These are phyloP conservation scores for Brachionus paranguensis DNA, from an alignment of 1,140 invertebrate genomes.

Conservation along the genomic window DNA sequence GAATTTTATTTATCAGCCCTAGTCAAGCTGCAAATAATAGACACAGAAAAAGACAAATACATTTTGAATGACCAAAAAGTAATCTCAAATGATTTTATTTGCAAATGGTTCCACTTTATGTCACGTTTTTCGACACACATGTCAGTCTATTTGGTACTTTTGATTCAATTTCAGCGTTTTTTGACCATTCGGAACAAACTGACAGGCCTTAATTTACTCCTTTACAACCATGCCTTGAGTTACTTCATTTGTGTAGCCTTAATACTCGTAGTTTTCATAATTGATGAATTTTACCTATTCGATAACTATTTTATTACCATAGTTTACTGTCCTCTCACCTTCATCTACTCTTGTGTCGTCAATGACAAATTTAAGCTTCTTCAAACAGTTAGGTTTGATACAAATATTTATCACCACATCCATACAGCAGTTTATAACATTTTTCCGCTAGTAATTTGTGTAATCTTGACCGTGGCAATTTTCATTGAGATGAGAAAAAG, in stretches of 20 bases:
- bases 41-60: not conserved
- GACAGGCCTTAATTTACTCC: not conserved
- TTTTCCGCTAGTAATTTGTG: not conserved
- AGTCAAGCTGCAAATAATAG: not conserved
- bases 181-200: not conserved
- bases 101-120: constrained; percentile 16
- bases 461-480: not conserved
- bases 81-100: not conserved
- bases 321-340: constrained; percentile 3
- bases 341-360: not conserved
- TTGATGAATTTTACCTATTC: constrained; percentile 22
- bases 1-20: constrained; percentile 15
- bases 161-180: constrained; percentile 12
- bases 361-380: not conserved
- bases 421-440: not conserved
- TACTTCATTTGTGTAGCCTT: constrained; percentile 8
- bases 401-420: not conserved
- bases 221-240: constrained; percentile 19
- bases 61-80: not conserved
- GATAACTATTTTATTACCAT: constrained; percentile 18
- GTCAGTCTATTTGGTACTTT: not conserved
- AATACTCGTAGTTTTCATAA: not conserved
- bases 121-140: not conserved
- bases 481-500: not conserved
- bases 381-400: not conserved